A percentile compares a stretch with the other conserved stretches of the same genome.
phyloP scores from a whole-genome alignment of 2,113 vertebrate genomes.

The Diphyllodes magnificus region DNA sequence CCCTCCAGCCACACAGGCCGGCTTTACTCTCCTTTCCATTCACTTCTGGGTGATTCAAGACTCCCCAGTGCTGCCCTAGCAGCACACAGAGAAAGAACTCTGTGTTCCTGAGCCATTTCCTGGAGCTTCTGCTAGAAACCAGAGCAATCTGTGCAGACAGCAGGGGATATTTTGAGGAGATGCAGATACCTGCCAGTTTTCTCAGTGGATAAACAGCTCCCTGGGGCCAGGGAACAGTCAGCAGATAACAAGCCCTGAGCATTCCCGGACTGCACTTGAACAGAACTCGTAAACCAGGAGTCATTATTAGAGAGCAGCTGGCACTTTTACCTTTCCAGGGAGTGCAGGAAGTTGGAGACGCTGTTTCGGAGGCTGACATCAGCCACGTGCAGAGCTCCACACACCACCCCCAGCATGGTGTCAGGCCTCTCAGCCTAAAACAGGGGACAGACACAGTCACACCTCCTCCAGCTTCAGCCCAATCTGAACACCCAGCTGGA shows the following conservation, averaged over 20 bases:
- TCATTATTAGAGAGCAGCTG: neutral
- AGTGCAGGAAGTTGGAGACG: constrained; percentile 96
- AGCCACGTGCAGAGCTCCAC: constrained; percentile 93
- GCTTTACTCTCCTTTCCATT: neutral
- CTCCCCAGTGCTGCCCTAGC: neutral
- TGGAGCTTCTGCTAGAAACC: neutral
- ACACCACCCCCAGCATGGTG: constrained; percentile 94
- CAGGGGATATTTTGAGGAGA: neutral
- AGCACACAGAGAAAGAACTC: neutral
- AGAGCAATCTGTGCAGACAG: neutral
- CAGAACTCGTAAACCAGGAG: neutral
- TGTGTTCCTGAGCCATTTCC: neutral
- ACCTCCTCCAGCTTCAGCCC: neutral
- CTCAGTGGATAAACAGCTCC: neutral
- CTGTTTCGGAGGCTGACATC: constrained; percentile 92
- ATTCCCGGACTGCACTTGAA: neutral
- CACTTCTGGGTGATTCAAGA: neutral
- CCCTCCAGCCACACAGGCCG: neutral
- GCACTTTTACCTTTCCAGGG: constrained; percentile 86
- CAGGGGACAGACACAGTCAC: neutral
- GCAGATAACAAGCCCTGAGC: neutral
- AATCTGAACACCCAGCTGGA: neutral
- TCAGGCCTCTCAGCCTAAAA: constrained; percentile 92
- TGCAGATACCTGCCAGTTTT: neutral
- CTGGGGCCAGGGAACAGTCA: neutral